Evolutionary conservation across 2,888 invertebrate species (phyloP).

Genomic region (Chloroclysta siterata): DNA sequence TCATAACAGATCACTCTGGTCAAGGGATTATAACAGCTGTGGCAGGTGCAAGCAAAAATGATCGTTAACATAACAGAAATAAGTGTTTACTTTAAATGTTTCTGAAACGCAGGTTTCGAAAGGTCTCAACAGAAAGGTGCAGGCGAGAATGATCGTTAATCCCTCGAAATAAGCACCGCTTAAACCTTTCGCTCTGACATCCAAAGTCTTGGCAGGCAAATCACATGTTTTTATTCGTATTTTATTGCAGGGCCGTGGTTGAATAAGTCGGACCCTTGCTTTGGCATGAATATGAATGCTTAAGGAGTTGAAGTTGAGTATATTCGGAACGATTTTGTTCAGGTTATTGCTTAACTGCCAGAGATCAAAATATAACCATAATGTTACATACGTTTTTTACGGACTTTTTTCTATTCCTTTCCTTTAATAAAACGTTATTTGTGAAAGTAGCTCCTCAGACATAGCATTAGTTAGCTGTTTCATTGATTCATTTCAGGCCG

Average conservation of each 20-base stretch:
- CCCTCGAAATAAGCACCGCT: conserved; percentile 17
- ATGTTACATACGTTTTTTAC: conserved; percentile 2
- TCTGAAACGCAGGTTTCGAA: conserved; percentile 7
- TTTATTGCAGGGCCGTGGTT: conserved; percentile 29
- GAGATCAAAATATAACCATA: conserved; percentile 17
- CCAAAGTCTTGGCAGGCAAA: conserved; percentile 25
- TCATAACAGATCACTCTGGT: conserved; percentile 12
- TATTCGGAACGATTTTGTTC: conserved; percentile 13
- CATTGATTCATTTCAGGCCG: too few relatives aligned
- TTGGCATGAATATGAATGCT: conserved; percentile 21
- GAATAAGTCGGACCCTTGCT: conserved; percentile 25
- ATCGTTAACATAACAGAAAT: conserved; percentile 2
- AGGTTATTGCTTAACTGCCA: conserved; percentile 16
- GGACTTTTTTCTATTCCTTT: not conserved
- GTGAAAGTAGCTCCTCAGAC: not conserved
- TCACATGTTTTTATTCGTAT: conserved; percentile 32
- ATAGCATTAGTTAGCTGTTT: too few relatives aligned
- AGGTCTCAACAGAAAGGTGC: conserved; percentile 3
- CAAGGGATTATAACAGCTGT: conserved; percentile 1
- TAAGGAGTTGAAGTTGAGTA: conserved; percentile 17
- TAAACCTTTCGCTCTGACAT: conserved; percentile 11
- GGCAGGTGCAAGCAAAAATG: conserved; percentile 15
- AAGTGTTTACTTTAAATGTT: not conserved
- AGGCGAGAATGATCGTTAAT: conserved; percentile 22
- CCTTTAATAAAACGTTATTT: not conserved